Evolutionary conservation across 2,797 vertebrate species (phyloP).

Genomic region (Eremophila alpestris): DNA sequence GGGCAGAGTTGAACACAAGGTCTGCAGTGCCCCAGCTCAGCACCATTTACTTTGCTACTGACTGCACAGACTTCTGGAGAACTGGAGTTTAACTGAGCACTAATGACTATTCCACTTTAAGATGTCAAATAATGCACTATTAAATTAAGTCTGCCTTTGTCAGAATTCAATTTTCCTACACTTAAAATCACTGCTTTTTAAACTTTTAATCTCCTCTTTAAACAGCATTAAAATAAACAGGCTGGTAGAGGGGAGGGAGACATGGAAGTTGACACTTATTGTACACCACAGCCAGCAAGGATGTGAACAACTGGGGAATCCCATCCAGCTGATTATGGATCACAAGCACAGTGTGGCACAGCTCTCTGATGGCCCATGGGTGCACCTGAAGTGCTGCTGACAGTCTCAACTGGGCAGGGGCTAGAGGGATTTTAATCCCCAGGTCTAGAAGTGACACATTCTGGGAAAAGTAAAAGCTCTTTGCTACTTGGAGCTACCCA

Average conservation of each 20-base stretch:
- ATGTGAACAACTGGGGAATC: not conserved
- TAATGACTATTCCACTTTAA: not conserved
- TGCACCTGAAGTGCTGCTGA: not conserved
- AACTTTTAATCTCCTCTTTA: not conserved
- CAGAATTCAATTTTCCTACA: not conserved
- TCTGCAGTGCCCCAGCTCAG: not conserved
- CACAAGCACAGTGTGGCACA: not conserved
- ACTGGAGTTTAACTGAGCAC: constrained; percentile 11
- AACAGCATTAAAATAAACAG: not conserved
- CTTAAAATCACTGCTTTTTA: not conserved
- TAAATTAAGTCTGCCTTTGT: not conserved
- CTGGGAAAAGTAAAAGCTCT: not conserved
- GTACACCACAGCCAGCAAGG: not conserved
- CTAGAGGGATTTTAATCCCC: not conserved
- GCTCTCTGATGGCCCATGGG: not conserved
- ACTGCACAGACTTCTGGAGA: constrained; percentile 34
- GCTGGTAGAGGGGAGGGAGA: not conserved
- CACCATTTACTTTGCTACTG: constrained; percentile 41
- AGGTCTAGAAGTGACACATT: not conserved
- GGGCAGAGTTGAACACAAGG: constrained; percentile 12
- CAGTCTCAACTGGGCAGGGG: not conserved
- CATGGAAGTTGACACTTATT: not conserved
- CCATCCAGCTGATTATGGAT: not conserved
- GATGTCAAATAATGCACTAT: not conserved
- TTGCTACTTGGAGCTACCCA: not conserved